Percentiles rank a stretch among this genome's conserved stretches.
Evolutionary conservation across 2,888 invertebrate species (phyloP).

Genomic region (Epiblema foenella): DNA sequence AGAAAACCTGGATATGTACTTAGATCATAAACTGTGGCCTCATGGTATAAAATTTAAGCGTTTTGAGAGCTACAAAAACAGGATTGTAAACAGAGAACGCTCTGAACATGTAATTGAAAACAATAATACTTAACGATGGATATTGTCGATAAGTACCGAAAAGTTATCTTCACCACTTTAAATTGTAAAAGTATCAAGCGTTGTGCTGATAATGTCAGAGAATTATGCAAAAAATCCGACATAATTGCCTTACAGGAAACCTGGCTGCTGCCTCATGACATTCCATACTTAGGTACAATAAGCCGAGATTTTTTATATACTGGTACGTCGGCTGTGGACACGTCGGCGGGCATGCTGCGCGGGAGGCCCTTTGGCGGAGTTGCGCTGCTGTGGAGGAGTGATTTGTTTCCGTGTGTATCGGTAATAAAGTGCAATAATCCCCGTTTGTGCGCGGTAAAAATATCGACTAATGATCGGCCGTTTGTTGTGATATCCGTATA

Average conservation of each 20-base stretch:
- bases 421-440: conserved; percentile 7
- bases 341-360: conserved; percentile 18
- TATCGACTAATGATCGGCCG: not conserved
- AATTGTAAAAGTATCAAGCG: conserved; percentile 26
- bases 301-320: conserved; percentile 20
- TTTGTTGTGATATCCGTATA: conserved; percentile 6
- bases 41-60: too few relatives aligned
- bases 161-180: too few relatives aligned
- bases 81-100: too few relatives aligned
- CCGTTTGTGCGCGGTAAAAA: not conserved
- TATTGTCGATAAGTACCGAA: too few relatives aligned
- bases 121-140: too few relatives aligned
- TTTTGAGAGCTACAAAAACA: too few relatives aligned
- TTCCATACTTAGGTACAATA: conserved; percentile 13
- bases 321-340: conserved; percentile 24
- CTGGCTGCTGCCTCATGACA: conserved; percentile 9
- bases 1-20: too few relatives aligned
- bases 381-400: conserved; percentile 12
- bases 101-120: too few relatives aligned
- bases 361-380: conserved; percentile 29
- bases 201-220: conserved; percentile 1
- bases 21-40: too few relatives aligned
- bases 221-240: conserved; percentile 11
- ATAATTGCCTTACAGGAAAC: conserved; percentile 26
- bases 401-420: conserved; percentile 4